Evolutionary conservation across 2,113 vertebrate species (phyloP).

Genomic region (Platichthys stellatus): DNA sequence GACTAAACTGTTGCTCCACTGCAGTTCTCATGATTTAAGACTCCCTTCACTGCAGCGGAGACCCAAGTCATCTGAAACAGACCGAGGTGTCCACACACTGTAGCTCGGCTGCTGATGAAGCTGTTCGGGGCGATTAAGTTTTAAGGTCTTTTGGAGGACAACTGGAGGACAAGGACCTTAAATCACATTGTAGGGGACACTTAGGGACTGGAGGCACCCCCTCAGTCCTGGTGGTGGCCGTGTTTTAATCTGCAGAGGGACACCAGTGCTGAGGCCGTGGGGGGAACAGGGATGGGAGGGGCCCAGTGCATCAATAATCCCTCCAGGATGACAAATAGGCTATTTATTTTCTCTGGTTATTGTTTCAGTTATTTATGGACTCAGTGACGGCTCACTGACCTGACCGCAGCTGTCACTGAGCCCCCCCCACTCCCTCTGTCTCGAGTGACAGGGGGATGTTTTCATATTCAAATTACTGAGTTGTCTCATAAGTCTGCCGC

Average conservation of each 20-base stretch:
- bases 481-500: constrained; percentile 49
- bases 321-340: constrained; percentile 50
- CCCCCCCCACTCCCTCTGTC: constrained; percentile 8
- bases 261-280: not conserved
- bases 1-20: not conserved
- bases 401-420: constrained; percentile 36
- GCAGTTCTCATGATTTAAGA: not conserved
- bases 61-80: too few species aligned
- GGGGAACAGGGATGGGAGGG: not conserved
- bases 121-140: not conserved
- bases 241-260: not conserved
- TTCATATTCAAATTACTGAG: constrained; percentile 53
- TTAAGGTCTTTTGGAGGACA: not conserved
- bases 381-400: constrained; percentile 15
- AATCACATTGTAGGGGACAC: not conserved
- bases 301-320: constrained; percentile 29
- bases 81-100: not conserved
- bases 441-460: constrained; percentile 21
- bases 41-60: not conserved
- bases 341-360: constrained; percentile 47
- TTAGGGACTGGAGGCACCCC: not conserved
- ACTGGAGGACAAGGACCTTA: not conserved
- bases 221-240: too few species aligned
- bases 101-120: not conserved
- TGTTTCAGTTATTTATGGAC: constrained; percentile 65